These are phyloP conservation scores for Eriocheir sinensis DNA, from an alignment of 1,140 invertebrate species.

Conservation along the genomic window DNA sequence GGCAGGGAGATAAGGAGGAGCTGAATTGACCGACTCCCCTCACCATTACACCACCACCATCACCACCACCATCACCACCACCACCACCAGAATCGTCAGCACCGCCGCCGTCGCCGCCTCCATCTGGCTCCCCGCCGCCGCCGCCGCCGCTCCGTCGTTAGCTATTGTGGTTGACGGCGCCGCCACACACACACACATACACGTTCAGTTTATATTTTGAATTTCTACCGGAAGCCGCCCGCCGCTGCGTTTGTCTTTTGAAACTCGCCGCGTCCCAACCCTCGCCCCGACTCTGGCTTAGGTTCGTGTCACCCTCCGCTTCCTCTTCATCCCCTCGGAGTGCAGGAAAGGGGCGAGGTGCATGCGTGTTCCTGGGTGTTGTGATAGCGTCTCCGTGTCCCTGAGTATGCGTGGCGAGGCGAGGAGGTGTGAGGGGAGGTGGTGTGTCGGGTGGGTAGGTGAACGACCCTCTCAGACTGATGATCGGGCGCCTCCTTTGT, in stretches of 20 bases:
- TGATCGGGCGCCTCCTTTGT: conserved; percentile 69
- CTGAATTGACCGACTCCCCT: neutral
- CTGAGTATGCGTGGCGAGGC: neutral
- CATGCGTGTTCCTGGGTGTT: neutral
- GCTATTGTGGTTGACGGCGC: neutral
- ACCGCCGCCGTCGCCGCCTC: neutral
- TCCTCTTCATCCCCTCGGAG: neutral
- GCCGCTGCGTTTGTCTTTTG: conserved; percentile 68
- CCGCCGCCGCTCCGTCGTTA: neutral
- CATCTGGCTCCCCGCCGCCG: neutral
- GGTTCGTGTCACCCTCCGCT: neutral
- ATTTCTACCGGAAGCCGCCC: conserved; percentile 69
- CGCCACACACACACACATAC: conserved; percentile 48
- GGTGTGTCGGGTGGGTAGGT: neutral
- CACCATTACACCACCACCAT: conserved; percentile 10
- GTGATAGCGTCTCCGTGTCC: neutral
- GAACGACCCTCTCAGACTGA: neutral
- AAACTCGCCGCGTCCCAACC: conserved; percentile 34
- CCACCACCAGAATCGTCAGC: neutral
- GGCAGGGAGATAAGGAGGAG: neutral
- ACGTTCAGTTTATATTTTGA: conserved; percentile 72
- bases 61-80: neutral
- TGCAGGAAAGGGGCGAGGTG: neutral
- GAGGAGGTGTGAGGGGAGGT: neutral
- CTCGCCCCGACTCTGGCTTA: conserved; percentile 25